phyloP scores from a whole-genome alignment of 2,888 invertebrate genomes.

The Troilus luridus region DNA sequence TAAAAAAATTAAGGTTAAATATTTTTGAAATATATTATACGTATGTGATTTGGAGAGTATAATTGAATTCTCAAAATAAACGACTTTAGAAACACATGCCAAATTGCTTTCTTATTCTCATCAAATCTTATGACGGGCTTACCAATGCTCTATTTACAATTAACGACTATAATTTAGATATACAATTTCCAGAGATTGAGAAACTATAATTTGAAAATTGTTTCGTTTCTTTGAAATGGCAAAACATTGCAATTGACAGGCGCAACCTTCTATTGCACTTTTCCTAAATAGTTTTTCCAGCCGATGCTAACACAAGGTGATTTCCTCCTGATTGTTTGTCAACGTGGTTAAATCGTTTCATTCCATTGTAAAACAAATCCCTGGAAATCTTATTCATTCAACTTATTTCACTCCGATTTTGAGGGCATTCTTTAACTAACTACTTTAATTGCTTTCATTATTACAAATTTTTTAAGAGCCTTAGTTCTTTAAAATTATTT shows the following conservation, averaged over 20 bases:
- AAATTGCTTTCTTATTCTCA: not conserved
- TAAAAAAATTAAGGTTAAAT: not conserved
- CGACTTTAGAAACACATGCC: not conserved
- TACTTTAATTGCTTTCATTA: not conserved
- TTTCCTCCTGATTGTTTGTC: constrained; percentile 9
- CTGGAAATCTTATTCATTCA: not conserved
- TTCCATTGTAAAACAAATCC: not conserved
- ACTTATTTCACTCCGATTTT: not conserved
- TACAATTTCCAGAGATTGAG: not conserved
- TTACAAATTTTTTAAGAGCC: not conserved
- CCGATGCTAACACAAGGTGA: constrained; percentile 2
- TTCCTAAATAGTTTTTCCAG: constrained; percentile 12
- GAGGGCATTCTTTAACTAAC: not conserved
- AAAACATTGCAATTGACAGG: not conserved
- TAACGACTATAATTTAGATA: not conserved
- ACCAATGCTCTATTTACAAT: not conserved
- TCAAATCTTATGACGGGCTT: not conserved
- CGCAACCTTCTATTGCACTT: not conserved
- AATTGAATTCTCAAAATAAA: constrained; percentile 3
- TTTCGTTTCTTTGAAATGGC: not conserved
- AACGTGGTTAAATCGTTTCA: constrained; percentile 3
- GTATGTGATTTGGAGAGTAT: not conserved
- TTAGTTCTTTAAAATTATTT: not conserved
- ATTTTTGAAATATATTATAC: not conserved
- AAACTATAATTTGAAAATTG: not conserved